Base-by-base conservation (phyloP, 1,140 invertebrate genomes). In the Drosophila miranda region DNA sequence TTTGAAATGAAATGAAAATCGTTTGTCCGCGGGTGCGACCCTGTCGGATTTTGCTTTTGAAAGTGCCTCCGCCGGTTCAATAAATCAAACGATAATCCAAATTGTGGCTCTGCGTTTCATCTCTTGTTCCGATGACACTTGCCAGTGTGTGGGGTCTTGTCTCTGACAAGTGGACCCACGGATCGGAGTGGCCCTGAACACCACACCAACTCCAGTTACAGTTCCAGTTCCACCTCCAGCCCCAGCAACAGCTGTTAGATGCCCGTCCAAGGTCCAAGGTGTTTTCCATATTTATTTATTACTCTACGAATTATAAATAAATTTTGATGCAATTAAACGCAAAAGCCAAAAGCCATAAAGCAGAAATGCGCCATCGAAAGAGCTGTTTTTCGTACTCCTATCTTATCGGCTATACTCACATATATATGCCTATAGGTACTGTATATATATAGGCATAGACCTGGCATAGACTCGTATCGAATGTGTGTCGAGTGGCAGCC, bases 61-160 rank as follows among this genome's bases (percentile, higher is more conserved):
- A 78, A 82, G 78, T 81, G 78, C 69, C 55, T 73, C 61, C 44
- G 54, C 30, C 34, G 49, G 50, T 34, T 64, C 73, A 62, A 83
- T 83, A 83, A 83, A 83, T 83, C 79, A 83, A 51, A 79, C 34
- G 71, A 78, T 83, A 83, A 83, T 81, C 78, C 78, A 71, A 64
- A 81, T 75, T 64, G 64, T 67, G 41, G 55, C 11, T 52, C 42
- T 16, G 53, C 54, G 52, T 45, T 57, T 59, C 28, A 64, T 64
- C 68, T 43, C 52, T 75, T 83, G 56, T 50, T 70, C 64, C 62
- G 78, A 82, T 82, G 74, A 78, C 78, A 81, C 78, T 81, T 78
- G 28, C 16, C 41, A 14, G 56, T 74, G 71, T 74, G 74, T 60
- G 75, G 57, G 60, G 77, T 48, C 23, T 6, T 5, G 23, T 26